Conservation (phyloP, 1,140 invertebrate species). For the Magallana angulata region DNA sequence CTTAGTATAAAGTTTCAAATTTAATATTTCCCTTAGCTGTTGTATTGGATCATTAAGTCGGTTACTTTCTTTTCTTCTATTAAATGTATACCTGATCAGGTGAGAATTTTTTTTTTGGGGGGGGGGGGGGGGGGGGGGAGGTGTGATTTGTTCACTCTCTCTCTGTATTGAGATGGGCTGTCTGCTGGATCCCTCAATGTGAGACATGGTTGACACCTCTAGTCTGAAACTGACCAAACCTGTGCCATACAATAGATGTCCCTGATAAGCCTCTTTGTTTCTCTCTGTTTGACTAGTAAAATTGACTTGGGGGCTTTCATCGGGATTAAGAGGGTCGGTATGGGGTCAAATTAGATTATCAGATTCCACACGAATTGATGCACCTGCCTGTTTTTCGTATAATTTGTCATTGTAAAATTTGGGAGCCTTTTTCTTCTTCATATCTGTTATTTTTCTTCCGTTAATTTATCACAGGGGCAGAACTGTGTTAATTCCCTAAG, state of each 20-base stretch:
- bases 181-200: constrained; percentile 1
- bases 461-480: not conserved
- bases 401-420: constrained; percentile 23
- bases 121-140: not conserved
- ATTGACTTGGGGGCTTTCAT: constrained; percentile 41
- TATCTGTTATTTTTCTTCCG: not conserved
- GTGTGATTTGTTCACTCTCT: not conserved
- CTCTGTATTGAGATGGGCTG: not conserved
- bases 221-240: constrained; percentile 28
- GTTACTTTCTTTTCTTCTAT: constrained; percentile 5
- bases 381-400: constrained; percentile 27
- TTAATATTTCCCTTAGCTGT: constrained; percentile 27
- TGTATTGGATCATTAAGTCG: constrained; percentile 11
- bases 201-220: constrained; percentile 23
- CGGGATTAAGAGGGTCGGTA: constrained; percentile 38
- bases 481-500: not conserved
- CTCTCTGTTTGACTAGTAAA: constrained; percentile 40
- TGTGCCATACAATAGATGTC: constrained; percentile 28
- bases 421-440: constrained; percentile 1
- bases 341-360: constrained; percentile 37
- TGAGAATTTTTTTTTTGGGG: not conserved
- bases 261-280: constrained; percentile 40
- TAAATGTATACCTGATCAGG: not conserved
- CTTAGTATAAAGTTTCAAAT: not conserved
- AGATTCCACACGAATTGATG: constrained; percentile 30